Percentiles rank a stretch among this genome's conserved stretches.
Evolutionary conservation across 1,140 invertebrate species (phyloP).

Genomic region (Parapsyche elsis): DNA sequence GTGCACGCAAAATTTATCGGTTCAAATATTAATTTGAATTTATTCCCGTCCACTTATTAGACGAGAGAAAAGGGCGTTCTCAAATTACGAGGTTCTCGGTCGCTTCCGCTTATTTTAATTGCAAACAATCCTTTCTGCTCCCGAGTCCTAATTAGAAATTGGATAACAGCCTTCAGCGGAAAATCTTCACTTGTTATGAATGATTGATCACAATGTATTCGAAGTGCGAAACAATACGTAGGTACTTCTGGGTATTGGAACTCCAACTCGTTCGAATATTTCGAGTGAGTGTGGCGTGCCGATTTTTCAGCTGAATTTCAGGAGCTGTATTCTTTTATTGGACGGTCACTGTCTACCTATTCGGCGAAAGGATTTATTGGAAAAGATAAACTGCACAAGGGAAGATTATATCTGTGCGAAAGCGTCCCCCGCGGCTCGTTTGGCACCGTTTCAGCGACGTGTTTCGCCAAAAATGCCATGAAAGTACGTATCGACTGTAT

Average conservation of each 20-base stretch:
- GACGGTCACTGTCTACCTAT: neutral
- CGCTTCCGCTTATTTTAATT: neutral
- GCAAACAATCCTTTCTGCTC: neutral
- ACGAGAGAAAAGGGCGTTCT: neutral
- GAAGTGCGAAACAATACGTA: too few relatives aligned
- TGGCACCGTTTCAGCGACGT: conserved; percentile 54
- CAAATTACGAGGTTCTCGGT: neutral
- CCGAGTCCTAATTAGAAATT: neutral
- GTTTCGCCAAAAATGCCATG: conserved; percentile 44
- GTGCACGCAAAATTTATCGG: too few relatives aligned
- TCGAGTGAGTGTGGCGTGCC: neutral
- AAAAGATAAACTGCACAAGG: conserved; percentile 50
- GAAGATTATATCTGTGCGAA: conserved; percentile 51
- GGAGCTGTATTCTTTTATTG: conserved; percentile 1
- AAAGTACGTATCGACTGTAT: conserved; percentile 34
- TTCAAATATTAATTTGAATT: too few relatives aligned
- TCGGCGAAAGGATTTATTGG: conserved; percentile 50
- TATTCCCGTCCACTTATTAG: neutral
- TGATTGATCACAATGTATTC: too few relatives aligned
- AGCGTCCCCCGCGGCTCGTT: conserved; percentile 46
- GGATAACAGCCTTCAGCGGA: neutral
- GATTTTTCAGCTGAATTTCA: conserved; percentile 4
- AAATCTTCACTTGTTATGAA: too few relatives aligned
- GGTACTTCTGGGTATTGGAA: too few relatives aligned
- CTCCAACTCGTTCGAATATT: too few relatives aligned